phyloP scores from a whole-genome alignment of 2,797 vertebrate genomes.

The Zenarchopterus dispar region DNA sequence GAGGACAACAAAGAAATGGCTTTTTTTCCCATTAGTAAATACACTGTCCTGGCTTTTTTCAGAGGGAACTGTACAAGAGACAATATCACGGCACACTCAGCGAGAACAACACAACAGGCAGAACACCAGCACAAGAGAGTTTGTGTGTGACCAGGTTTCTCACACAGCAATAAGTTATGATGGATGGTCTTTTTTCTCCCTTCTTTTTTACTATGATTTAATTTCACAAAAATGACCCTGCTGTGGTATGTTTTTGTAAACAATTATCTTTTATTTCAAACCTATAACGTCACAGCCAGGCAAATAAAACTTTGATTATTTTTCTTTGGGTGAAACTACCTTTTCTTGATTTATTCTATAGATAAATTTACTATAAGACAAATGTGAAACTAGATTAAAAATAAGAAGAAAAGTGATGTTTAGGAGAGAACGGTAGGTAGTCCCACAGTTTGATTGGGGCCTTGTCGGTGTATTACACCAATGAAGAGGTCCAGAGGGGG shows the following conservation, averaged over 20 bases:
- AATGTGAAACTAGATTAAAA: too few relatives aligned
- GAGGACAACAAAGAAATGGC: conserved; percentile 42
- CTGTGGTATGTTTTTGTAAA: background rate
- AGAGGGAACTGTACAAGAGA: conserved; percentile 13
- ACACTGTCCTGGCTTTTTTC: conserved; percentile 24
- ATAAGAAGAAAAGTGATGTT: too few relatives aligned
- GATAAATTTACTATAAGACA: too few relatives aligned
- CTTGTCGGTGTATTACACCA: too few relatives aligned
- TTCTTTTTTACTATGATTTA: background rate
- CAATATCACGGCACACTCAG: conserved; percentile 13
- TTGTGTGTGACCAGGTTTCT: conserved; percentile 7
- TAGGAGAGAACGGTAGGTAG: too few relatives aligned
- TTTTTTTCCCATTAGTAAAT: conserved; percentile 26
- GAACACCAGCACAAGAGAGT: conserved; percentile 17
- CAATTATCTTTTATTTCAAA: too few relatives aligned
- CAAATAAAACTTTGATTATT: too few relatives aligned
- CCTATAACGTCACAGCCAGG: too few relatives aligned
- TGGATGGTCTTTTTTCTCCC: background rate
- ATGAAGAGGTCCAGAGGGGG: too few relatives aligned
- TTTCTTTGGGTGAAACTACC: too few relatives aligned
- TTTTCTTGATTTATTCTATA: too few relatives aligned
- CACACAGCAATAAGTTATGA: background rate
- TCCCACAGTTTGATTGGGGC: too few relatives aligned
- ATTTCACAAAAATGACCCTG: background rate
- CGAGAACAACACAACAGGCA: conserved; percentile 19